Evolutionary conservation across 1,140 invertebrate species (phyloP), one percentile per base, ranked within the genome.

Genomic region (Diploscapter pachys): DNA sequence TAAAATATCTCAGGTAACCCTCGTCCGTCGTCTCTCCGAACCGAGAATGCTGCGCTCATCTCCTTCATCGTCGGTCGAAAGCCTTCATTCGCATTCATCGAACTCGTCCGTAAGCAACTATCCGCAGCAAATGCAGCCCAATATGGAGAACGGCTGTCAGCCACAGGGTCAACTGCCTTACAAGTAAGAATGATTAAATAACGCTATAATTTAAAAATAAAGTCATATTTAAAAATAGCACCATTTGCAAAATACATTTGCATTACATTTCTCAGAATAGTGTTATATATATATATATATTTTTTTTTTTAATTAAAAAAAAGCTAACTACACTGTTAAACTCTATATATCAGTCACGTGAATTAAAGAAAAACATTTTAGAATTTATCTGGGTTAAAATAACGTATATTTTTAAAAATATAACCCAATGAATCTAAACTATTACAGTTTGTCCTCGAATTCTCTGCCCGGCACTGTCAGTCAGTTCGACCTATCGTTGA

Each of bases 361-460:
- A 31, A 31, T 31, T 31, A 31, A 31, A 31, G 31, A 31, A 31
- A 31, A 31, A 31, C 31, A 31, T 31, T 31, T 31, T 31, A 31
- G 31, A 31, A 31, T 31, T 31, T 31, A 31, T 31, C 31, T 31
- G 31, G 31, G 31, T 31, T 31, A 31, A 31, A 31, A 31, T 31
- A 31, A 31, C 31, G 31, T 31, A 31, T 31, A 31, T 31, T 31
- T 31, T 31, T 31, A 31, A 31, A 31, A 31, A 4, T 31, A 61
- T 11, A 59, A 59, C 6, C 4, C 9, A 72, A 72, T 31, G 0
- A 31, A 11, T 5, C 4, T 52, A 4, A 61, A 2, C 48, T 57
- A 66, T 76, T 67, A 31, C 70, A 76, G 75, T 31, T 55, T 66
- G 9, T 76, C 75, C 5, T 76, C 72, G 13, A 74, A 69, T 49